phyloP scores from a whole-genome alignment of 2,888 invertebrate species.

The Agonum fuliginosum region DNA sequence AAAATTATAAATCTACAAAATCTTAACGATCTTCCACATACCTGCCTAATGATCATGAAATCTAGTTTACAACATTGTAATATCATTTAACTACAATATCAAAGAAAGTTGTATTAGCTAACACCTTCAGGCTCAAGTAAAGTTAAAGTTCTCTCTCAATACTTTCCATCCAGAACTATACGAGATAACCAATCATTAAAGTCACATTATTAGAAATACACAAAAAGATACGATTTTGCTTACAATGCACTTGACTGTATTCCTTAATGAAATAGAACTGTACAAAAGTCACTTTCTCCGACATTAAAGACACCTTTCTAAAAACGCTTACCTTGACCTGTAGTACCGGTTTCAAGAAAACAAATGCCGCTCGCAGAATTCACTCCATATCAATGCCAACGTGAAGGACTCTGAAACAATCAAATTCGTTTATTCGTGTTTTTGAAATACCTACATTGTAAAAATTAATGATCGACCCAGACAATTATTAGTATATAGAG shows the following conservation, averaged over 20 bases:
- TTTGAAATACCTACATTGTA: too few species aligned
- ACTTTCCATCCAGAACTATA: slow-evolving; percentile 29
- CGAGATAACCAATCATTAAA: slow-evolving; percentile 28
- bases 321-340: slow-evolving; percentile 46
- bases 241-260: slow-evolving; percentile 2
- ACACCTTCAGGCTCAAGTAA: slow-evolving; percentile 12
- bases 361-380: slow-evolving; percentile 6
- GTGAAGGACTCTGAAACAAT: background rate
- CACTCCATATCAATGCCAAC: background rate
- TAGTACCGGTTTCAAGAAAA: slow-evolving; percentile 39
- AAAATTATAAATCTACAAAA: background rate
- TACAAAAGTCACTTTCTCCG: slow-evolving; percentile 44
- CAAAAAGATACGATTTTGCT: slow-evolving; percentile 14
- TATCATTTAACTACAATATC: slow-evolving; percentile 18
- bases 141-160: slow-evolving; percentile 29
- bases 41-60: slow-evolving; percentile 13
- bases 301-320: slow-evolving; percentile 49
- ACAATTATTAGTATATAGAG: background rate
- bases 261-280: slow-evolving; percentile 27
- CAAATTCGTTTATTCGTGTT: background rate
- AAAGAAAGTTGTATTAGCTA: slow-evolving; percentile 47
- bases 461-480: slow-evolving; percentile 13
- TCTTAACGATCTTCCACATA: background rate
- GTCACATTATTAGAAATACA: slow-evolving; percentile 30
- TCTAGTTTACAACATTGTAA: slow-evolving; percentile 28